These are phyloP conservation scores for Sebastes aleutianus DNA, from an alignment of 2,797 vertebrate species.

Conservation along the genomic window DNA sequence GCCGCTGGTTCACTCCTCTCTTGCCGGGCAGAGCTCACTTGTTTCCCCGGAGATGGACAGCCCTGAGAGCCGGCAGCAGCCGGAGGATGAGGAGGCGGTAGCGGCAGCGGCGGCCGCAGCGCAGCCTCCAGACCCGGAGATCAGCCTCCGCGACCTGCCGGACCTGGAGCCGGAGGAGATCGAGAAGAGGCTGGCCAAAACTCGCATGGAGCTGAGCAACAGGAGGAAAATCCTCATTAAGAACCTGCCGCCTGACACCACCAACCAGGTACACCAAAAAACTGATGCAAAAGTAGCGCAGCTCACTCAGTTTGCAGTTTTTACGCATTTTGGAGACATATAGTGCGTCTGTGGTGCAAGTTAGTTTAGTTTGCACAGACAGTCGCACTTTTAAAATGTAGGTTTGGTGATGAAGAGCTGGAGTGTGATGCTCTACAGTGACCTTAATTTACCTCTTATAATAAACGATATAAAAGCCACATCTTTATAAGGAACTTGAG, in stretches of 20 bases:
- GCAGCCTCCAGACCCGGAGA: conserved; percentile 67
- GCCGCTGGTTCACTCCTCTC: conserved; percentile 78
- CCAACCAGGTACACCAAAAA: conserved; percentile 86
- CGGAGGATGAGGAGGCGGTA: conserved; percentile 72
- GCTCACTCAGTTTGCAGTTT: neutral
- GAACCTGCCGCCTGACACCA: conserved; percentile 93
- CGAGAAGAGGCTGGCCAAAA: conserved; percentile 86
- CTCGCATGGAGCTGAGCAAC: conserved; percentile 92
- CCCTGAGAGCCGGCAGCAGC: conserved; percentile 75
- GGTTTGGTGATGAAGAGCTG: neutral
- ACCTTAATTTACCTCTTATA: neutral
- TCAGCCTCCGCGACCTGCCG: conserved; percentile 77
- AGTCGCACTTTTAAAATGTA: neutral
- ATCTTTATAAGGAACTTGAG: rapidly evolving
- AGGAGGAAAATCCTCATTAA: conserved; percentile 95
- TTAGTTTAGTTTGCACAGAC: conserved; percentile 7
- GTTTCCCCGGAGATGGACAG: conserved; percentile 73
- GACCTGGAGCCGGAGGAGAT: conserved; percentile 86
- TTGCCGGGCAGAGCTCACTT: conserved; percentile 75
- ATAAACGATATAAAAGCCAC: neutral
- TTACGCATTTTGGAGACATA: neutral
- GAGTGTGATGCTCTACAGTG: neutral
- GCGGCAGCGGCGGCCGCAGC: conserved; percentile 47
- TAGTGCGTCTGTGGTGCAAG: neutral
- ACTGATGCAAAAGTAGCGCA: conserved; percentile 7